Conservation (phyloP, 2,888 invertebrate genomes). For the Periphyllus acericola region DNA sequence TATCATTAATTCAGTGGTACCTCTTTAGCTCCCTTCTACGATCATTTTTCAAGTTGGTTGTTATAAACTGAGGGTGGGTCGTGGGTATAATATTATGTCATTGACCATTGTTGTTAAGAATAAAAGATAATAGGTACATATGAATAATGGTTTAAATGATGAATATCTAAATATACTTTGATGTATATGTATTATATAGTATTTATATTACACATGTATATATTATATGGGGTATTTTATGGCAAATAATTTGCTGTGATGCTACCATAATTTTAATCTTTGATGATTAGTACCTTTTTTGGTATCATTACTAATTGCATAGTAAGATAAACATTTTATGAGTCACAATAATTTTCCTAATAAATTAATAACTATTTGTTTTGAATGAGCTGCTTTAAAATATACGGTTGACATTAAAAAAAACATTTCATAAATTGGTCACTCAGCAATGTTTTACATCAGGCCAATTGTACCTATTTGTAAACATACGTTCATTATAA, state of each 20-base stretch:
- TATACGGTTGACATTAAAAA: not conserved
- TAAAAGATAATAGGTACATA: not conserved
- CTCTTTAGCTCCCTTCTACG: not conserved
- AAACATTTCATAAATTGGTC: not conserved
- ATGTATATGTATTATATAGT: not conserved
- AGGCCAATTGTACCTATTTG: not conserved
- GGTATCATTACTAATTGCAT: not conserved
- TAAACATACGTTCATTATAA: not conserved
- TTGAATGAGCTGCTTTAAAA: constrained; percentile 15
- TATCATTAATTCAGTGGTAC: constrained; percentile 30
- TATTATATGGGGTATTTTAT: not conserved
- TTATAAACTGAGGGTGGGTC: constrained; percentile 20
- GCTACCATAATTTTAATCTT: not conserved
- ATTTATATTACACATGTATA: not conserved
- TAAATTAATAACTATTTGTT: not conserved
- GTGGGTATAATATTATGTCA: constrained; percentile 11
- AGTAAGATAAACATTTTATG: not conserved
- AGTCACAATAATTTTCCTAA: not conserved
- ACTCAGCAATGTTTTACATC: not conserved
- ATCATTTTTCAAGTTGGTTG: constrained; percentile 14
- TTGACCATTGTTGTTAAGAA: constrained; percentile 45
- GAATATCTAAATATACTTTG: not conserved
- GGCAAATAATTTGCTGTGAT: not conserved
- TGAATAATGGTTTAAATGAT: not conserved
- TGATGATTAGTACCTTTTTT: not conserved